These are phyloP conservation scores for Pachypeltis micranthus DNA, from an alignment of 1,140 invertebrate genomes.

Conservation along the genomic window DNA sequence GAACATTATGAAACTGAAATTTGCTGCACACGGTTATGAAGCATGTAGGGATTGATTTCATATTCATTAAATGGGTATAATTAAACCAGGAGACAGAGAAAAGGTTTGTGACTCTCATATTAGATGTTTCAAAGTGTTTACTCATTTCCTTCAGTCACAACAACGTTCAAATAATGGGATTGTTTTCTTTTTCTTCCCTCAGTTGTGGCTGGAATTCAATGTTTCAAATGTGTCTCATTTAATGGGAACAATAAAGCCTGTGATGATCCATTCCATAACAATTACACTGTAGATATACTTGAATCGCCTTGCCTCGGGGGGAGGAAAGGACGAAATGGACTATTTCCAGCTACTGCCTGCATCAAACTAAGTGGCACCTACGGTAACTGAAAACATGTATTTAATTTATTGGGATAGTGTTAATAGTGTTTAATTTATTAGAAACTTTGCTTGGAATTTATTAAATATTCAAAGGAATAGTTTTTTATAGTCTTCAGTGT, in stretches of 20 bases:
- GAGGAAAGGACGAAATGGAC: slow-evolving; percentile 75
- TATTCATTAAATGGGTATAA: too few relatives aligned
- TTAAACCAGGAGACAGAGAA: too few relatives aligned
- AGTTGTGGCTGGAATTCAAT: slow-evolving; percentile 54
- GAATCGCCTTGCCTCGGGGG: slow-evolving; percentile 88
- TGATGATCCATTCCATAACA: slow-evolving; percentile 95
- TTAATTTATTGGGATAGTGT: background rate
- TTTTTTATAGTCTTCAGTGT: too few relatives aligned
- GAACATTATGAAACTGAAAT: too few relatives aligned
- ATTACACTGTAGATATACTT: slow-evolving; percentile 66
- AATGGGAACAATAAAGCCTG: slow-evolving; percentile 75
- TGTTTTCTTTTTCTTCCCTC: background rate
- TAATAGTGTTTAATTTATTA: background rate
- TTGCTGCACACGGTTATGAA: too few relatives aligned
- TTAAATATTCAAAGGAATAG: too few relatives aligned
- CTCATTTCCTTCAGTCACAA: too few relatives aligned
- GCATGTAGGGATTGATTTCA: too few relatives aligned
- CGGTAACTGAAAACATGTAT: slow-evolving; percentile 52
- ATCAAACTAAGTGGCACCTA: slow-evolving; percentile 83
- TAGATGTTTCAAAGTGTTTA: too few relatives aligned
- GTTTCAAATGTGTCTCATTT: slow-evolving; percentile 91
- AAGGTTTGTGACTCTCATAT: too few relatives aligned
- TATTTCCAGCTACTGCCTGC: slow-evolving; percentile 93
- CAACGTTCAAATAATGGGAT: background rate
- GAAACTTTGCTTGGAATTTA: background rate